These are phyloP conservation scores for Bursaphelenchus okinawaensis DNA, from an alignment of 2,888 invertebrate genomes.

Conservation along the genomic window DNA sequence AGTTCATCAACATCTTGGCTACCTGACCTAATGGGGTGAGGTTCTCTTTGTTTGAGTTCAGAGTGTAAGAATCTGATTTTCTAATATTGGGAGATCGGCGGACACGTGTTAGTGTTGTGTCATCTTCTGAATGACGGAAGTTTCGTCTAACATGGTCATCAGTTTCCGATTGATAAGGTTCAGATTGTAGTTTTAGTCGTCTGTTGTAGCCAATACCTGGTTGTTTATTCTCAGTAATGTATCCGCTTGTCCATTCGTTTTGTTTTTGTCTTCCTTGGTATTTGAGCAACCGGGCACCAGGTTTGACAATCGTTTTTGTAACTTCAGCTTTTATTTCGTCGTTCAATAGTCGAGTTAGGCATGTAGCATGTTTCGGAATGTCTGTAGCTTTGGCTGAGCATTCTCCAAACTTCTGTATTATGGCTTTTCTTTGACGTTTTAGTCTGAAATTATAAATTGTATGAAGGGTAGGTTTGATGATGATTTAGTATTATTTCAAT, in stretches of 20 bases:
- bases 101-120: too few relatives aligned
- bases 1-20: constrained; percentile 8
- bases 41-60: not conserved
- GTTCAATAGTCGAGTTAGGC: constrained; percentile 26
- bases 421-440: constrained; percentile 14
- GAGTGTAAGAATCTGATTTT: not conserved
- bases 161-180: too few relatives aligned
- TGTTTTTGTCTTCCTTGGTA: not conserved
- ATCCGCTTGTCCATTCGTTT: not conserved
- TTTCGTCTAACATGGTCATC: too few relatives aligned
- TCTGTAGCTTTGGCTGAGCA: constrained; percentile 29
- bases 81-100: not conserved
- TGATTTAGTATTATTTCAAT: not conserved
- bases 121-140: too few relatives aligned
- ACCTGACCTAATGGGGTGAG: constrained; percentile 9
- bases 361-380: constrained; percentile 31
- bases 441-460: constrained; percentile 18
- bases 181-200: not conserved
- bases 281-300: not conserved
- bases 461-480: too few relatives aligned
- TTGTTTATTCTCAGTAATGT: too few relatives aligned
- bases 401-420: constrained; percentile 22
- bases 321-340: constrained; percentile 1
- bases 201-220: too few relatives aligned
- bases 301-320: too few relatives aligned